Conservation (phyloP, 2,797 vertebrate species). For the Aulostomus chinensis region DNA sequence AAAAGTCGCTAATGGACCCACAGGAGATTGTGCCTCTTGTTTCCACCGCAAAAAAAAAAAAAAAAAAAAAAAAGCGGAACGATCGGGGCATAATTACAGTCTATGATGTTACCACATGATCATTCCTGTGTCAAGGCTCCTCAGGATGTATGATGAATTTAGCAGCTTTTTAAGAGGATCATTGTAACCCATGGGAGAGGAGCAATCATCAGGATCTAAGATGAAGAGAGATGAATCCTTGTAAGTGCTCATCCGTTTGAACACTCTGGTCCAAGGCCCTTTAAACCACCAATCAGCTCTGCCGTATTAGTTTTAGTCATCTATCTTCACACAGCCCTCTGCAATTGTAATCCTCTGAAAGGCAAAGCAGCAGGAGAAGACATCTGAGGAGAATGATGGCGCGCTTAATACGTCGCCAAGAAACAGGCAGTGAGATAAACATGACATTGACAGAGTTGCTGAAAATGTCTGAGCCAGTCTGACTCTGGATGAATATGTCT, state of each 20-base stretch:
- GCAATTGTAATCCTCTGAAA: constrained; percentile 19
- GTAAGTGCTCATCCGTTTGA: constrained; percentile 36
- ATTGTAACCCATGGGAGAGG: constrained; percentile 40
- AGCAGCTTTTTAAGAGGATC: too few relatives aligned
- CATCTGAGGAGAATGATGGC: background rate
- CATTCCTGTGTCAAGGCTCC: constrained; percentile 43
- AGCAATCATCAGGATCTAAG: constrained; percentile 40
- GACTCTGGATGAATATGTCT: constrained; percentile 27
- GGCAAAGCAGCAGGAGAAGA: constrained; percentile 7
- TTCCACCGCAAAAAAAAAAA: constrained; percentile 36
- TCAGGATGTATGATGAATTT: too few relatives aligned
- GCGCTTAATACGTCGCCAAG: background rate
- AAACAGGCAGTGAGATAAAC: constrained; percentile 2
- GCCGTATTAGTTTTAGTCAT: constrained; percentile 43
- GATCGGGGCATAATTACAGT: too few relatives aligned
- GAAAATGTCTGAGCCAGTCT: constrained; percentile 11
- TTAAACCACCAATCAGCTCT: constrained; percentile 34
- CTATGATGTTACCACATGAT: constrained; percentile 27
- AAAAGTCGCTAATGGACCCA: constrained; percentile 50
- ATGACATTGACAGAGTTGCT: background rate
- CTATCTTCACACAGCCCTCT: constrained; percentile 22
- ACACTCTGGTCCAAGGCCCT: constrained; percentile 41
- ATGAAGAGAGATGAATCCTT: constrained; percentile 53
- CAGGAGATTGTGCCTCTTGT: constrained; percentile 26
- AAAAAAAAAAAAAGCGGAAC: too few relatives aligned